Conservation (phyloP, 2,113 vertebrate species). For the Chaetorhynchus papuensis region DNA sequence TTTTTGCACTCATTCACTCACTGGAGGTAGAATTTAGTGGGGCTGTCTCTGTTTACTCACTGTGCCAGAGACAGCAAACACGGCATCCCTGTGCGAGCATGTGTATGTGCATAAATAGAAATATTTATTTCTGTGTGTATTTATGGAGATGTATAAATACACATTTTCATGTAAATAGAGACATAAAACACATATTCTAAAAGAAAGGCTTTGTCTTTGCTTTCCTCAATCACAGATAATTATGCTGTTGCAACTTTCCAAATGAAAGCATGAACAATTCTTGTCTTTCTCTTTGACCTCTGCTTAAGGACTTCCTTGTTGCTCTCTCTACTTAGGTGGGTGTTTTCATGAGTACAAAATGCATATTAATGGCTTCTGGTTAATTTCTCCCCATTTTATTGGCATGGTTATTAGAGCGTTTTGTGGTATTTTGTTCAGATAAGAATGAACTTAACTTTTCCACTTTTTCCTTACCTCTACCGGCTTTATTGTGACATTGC, state of each 20-base stretch:
- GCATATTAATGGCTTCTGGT: not conserved
- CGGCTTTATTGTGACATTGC: not conserved
- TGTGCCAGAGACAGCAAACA: not conserved
- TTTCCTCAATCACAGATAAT: not conserved
- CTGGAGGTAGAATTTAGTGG: not conserved
- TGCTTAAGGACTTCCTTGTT: not conserved
- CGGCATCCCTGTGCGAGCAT: fast-evolving
- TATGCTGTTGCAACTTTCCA: not conserved
- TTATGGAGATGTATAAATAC: not conserved
- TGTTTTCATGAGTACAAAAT: not conserved
- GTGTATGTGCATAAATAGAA: fast-evolving
- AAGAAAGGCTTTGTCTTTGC: not conserved
- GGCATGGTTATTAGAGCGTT: not conserved
- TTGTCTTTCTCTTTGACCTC: not conserved
- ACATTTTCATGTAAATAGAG: not conserved
- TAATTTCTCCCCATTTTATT: not conserved
- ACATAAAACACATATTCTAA: not conserved
- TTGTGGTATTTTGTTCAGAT: not conserved
- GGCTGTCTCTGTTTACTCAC: not conserved
- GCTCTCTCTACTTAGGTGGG: not conserved
- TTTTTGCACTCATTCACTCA: not conserved
- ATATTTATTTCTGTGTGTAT: not conserved
- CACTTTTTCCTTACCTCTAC: not conserved
- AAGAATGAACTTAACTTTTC: not conserved
- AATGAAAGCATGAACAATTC: not conserved